These are phyloP conservation scores for Zygaena filipendulae DNA, from an alignment of 2,888 invertebrate species.

Conservation along the genomic window DNA sequence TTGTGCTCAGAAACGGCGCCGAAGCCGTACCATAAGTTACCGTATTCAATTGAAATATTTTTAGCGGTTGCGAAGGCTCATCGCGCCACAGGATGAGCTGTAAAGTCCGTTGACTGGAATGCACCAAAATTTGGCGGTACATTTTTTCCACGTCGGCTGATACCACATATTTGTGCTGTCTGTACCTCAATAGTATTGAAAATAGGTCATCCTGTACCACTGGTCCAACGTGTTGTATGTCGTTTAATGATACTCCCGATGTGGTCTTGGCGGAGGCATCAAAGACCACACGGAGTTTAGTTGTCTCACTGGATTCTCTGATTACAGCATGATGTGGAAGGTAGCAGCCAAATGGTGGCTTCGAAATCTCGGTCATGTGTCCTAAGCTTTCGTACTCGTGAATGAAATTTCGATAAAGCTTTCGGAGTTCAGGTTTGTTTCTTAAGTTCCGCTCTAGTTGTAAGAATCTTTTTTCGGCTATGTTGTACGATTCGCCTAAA, in stretches of 20 bases:
- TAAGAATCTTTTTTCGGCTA: conserved; percentile 2
- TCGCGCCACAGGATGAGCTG: conserved; percentile 18
- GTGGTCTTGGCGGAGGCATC: conserved; percentile 13
- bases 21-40: too few relatives aligned
- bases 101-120: conserved; percentile 13
- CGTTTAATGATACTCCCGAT: conserved; percentile 16
- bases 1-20: too few relatives aligned
- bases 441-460: conserved; percentile 9
- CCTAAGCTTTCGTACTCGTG: conserved; percentile 13
- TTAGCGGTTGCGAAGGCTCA: too few relatives aligned
- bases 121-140: conserved; percentile 14
- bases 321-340: conserved; percentile 18
- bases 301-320: conserved; percentile 11
- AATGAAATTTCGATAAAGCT: conserved; percentile 10
- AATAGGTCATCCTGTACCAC: conserved; percentile 16
- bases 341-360: conserved; percentile 9
- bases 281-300: conserved; percentile 15
- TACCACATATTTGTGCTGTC: conserved; percentile 12
- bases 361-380: conserved; percentile 10
- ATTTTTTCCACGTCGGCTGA: conserved; percentile 17
- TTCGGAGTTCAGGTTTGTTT: conserved; percentile 6
- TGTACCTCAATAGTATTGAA: conserved; percentile 13
- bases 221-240: conserved; percentile 14
- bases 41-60: too few relatives aligned
- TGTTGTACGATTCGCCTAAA: conserved; percentile 2